Evolutionary conservation across 2,113 vertebrate species (phyloP).

Genomic region (Sminthopsis crassicaudata): DNA sequence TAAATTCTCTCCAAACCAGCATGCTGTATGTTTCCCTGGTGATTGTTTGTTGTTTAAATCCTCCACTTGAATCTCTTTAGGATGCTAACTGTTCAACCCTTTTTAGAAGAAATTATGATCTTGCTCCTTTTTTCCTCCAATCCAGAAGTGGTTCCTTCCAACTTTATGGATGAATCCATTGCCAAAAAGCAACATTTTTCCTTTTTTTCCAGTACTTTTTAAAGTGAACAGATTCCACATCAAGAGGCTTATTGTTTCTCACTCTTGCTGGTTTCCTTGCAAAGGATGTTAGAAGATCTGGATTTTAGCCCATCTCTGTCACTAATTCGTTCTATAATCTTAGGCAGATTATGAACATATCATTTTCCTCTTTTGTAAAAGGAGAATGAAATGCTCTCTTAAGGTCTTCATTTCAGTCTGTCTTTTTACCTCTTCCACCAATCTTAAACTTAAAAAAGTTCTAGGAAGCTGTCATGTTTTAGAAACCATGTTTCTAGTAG

Average conservation of each 20-base stretch:
- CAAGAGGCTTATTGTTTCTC: not conserved
- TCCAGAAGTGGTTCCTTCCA: not conserved
- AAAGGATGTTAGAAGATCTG: not conserved
- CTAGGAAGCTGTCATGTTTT: not conserved
- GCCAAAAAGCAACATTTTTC: conserved; percentile 3
- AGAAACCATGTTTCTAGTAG: not conserved
- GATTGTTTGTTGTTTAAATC: not conserved
- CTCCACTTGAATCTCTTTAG: not conserved
- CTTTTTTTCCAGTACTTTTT: conserved; percentile 18
- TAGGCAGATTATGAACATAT: not conserved
- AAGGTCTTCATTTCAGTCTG: not conserved
- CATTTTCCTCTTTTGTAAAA: not conserved
- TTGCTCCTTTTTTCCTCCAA: not conserved
- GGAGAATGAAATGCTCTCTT: not conserved
- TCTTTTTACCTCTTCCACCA: not conserved
- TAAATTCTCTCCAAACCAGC: conserved; percentile 17
- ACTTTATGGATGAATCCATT: not conserved
- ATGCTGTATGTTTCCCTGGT: conserved; percentile 15
- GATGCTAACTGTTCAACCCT: not conserved
- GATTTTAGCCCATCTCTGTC: not conserved
- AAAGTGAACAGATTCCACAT: not conserved
- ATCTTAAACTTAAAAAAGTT: not conserved
- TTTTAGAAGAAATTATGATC: conserved; percentile 28
- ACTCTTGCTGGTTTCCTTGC: conserved; percentile 9
- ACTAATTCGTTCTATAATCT: not conserved